These are phyloP conservation scores for Platichthys stellatus DNA, from an alignment of 2,113 vertebrate species.

Conservation along the genomic window DNA sequence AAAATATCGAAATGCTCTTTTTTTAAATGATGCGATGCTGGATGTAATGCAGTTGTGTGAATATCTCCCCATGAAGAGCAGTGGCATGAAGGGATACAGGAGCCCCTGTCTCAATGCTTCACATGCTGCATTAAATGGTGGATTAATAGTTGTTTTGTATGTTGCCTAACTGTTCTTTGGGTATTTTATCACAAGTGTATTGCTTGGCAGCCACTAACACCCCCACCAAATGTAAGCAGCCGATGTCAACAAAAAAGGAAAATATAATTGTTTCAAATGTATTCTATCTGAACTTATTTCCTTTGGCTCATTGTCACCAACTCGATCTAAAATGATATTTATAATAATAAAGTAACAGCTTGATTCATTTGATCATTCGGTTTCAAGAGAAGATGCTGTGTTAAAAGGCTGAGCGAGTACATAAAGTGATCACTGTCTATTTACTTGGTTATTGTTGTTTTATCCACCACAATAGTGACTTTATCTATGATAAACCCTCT, in stretches of 20 bases:
- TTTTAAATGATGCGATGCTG: too few relatives aligned
- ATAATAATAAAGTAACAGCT: neutral
- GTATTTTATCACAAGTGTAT: too few relatives aligned
- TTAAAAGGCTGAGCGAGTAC: neutral
- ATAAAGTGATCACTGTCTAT: neutral
- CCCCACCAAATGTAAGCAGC: too few relatives aligned
- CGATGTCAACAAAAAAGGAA: neutral
- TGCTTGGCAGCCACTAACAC: too few relatives aligned
- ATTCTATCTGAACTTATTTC: too few relatives aligned
- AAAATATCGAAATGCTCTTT: too few relatives aligned
- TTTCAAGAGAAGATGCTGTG: neutral
- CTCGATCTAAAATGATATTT: too few relatives aligned
- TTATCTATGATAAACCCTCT: neutral
- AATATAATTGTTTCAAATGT: neutral
- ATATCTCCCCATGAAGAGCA: too few relatives aligned
- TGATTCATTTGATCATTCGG: neutral
- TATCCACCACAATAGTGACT: neutral
- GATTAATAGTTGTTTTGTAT: neutral
- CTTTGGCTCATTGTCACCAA: neutral
- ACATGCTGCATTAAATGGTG: neutral
- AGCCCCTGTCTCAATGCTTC: too few relatives aligned
- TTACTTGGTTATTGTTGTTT: neutral
- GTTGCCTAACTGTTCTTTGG: neutral
- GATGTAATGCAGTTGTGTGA: too few relatives aligned
- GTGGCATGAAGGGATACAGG: too few relatives aligned